Evolutionary conservation across 2,888 invertebrate species (phyloP).

Genomic region (Polymixis lichenea): DNA sequence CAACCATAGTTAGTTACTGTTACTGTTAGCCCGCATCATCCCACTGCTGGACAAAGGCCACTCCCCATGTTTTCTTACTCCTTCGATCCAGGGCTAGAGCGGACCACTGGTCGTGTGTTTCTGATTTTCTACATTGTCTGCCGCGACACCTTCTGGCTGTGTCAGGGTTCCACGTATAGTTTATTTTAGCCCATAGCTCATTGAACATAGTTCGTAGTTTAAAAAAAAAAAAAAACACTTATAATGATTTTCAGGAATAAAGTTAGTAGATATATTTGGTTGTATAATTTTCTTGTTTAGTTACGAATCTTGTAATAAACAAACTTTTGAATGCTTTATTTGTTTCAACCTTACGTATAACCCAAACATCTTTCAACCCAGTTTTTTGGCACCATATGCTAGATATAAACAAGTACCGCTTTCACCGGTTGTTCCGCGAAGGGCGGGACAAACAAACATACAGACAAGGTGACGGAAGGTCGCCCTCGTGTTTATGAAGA

Average conservation of each 20-base stretch:
- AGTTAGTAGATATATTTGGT: neutral
- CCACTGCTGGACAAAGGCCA: no score
- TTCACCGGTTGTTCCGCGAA: conserved; percentile 58
- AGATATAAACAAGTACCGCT: conserved; percentile 65
- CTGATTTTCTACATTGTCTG: no score
- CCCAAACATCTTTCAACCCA: conserved; percentile 34
- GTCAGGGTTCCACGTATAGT: no score
- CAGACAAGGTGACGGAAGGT: conserved; percentile 75
- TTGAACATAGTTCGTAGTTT: neutral
- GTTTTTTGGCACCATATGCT: conserved; percentile 74
- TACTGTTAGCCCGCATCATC: no score
- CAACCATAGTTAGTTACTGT: no score
- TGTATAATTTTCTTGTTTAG: neutral
- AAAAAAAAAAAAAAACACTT: no score
- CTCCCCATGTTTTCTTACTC: no score
- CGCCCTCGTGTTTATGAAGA: conserved; percentile 65
- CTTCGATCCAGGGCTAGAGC: no score
- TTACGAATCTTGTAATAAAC: conserved; percentile 7
- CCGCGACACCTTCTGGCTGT: no score
- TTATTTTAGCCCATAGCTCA: no score
- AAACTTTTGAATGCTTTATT: conserved; percentile 11
- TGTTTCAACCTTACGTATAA: conserved; percentile 20
- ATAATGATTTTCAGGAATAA: no score
- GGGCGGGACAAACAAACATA: conserved; percentile 71
- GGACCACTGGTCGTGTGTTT: no score